phyloP scores from a whole-genome alignment of 2,797 vertebrate genomes.

The Epinephelus malabaricus region DNA sequence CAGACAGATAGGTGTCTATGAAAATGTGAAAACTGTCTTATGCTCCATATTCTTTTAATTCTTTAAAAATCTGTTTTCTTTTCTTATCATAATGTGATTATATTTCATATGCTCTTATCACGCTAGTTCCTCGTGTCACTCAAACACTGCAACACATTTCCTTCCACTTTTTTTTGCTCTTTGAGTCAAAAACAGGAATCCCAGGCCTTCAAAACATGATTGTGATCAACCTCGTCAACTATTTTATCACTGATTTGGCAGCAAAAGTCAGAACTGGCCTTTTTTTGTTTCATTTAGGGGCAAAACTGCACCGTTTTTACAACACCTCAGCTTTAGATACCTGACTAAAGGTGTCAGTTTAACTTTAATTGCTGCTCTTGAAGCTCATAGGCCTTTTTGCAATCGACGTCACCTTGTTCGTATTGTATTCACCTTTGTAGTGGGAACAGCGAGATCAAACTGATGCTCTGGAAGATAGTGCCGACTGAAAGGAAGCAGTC shows the following conservation, averaged over 20 bases:
- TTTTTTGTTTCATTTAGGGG: neutral
- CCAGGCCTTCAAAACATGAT: neutral
- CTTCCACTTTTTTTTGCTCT: neutral
- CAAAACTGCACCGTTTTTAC: neutral
- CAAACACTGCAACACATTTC: neutral
- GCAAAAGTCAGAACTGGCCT: neutral
- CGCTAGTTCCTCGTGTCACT: neutral
- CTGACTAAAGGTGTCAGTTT: conserved; percentile 9
- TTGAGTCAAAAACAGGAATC: neutral
- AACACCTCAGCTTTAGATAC: neutral
- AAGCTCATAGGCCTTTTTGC: conserved; percentile 34
- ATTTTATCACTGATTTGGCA: neutral
- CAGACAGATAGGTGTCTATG: no score
- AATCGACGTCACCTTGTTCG: conserved; percentile 27
- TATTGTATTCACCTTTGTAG: conserved; percentile 29
- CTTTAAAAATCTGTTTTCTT: neutral
- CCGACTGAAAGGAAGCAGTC: conserved; percentile 8
- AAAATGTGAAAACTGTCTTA: no score
- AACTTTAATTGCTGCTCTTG: conserved; percentile 41
- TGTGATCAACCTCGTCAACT: neutral
- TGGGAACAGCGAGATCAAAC: conserved; percentile 22
- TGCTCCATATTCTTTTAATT: no score
- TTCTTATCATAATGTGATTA: neutral
- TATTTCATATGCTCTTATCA: no score
- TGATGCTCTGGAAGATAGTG: conserved; percentile 25